These are phyloP conservation scores for Ictalurus punctatus DNA, from an alignment of 2,113 vertebrate genomes.

Conservation along the genomic window DNA sequence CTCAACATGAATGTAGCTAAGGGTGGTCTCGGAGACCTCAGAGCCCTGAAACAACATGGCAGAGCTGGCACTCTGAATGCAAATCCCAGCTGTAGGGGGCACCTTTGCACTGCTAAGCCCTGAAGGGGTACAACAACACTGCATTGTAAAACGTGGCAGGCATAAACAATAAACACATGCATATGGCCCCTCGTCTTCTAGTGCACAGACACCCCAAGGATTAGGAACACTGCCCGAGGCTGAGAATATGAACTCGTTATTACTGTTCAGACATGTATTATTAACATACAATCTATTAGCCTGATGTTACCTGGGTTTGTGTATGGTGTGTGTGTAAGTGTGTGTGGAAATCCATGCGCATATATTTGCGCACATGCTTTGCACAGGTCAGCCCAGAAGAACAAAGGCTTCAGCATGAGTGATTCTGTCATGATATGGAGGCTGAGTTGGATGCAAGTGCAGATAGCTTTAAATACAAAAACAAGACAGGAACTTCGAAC, in stretches of 20 bases:
- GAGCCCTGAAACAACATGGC: background rate
- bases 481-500: too few relatives aligned
- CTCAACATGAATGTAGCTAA: background rate
- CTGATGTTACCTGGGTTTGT: background rate
- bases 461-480: too few relatives aligned
- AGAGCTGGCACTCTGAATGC: constrained; percentile 15
- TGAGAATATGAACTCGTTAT: background rate
- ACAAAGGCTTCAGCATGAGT: background rate
- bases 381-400: background rate
- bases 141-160: background rate
- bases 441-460: too few relatives aligned
- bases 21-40: constrained; percentile 5
- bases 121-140: background rate
- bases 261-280: background rate
- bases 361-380: background rate
- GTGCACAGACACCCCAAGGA: background rate
- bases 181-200: background rate
- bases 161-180: constrained; percentile 11
- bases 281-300: too few relatives aligned
- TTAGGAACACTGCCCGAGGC: background rate
- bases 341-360: constrained; percentile 16
- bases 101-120: background rate
- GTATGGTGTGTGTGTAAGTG: background rate
- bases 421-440: too few relatives aligned
- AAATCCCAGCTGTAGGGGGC: constrained; percentile 19